Conservation (phyloP, 2,888 invertebrate species). For the Rhodophaea formosa region DNA sequence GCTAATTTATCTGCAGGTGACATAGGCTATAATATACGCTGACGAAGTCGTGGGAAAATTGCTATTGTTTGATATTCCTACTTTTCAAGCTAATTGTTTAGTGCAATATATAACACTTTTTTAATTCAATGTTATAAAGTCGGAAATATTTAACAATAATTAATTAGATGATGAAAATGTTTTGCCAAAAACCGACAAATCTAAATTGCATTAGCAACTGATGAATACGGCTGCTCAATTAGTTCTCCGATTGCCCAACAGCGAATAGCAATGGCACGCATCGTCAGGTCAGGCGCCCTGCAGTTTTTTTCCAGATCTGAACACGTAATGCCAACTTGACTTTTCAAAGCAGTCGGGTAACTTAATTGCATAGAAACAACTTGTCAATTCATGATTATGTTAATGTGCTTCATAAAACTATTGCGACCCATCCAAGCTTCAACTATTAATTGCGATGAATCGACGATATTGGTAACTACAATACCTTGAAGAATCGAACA, state of each 20-base stretch:
- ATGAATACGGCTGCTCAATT: slow-evolving; percentile 27
- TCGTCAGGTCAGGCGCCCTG: slow-evolving; percentile 28
- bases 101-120: no score
- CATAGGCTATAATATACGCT: no score
- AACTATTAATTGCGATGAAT: no score
- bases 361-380: slow-evolving; percentile 22
- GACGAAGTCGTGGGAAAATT: no score
- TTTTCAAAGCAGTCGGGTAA: slow-evolving; percentile 19
- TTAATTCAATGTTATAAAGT: no score
- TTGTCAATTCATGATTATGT: slow-evolving; percentile 23
- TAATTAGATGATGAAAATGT: neutral
- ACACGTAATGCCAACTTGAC: slow-evolving; percentile 27
- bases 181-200: slow-evolving; percentile 13
- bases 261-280: slow-evolving; percentile 65
- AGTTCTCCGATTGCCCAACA: slow-evolving; percentile 41
- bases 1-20: no score
- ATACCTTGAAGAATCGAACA: no score
- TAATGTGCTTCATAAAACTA: slow-evolving; percentile 18
- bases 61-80: no score
- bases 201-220: slow-evolving; percentile 22
- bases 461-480: no score
- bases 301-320: slow-evolving; percentile 28
- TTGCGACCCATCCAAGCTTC: no score
- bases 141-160: neutral
- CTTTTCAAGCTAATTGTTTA: no score